phyloP scores from a whole-genome alignment of 37 sponge, comb jelly and placozoan species.

The Cliona cf. orientalis region DNA sequence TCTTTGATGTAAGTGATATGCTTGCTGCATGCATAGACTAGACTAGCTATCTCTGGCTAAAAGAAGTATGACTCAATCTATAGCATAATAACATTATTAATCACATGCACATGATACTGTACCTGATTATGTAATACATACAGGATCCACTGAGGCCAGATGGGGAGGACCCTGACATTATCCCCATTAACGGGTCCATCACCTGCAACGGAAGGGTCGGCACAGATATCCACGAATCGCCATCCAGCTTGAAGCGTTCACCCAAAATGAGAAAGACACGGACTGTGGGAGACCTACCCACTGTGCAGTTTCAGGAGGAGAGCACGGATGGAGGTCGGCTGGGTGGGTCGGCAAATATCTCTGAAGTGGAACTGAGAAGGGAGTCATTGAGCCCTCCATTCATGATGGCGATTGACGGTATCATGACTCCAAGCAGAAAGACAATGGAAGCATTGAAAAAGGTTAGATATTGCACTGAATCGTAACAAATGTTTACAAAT shows the following conservation, averaged over 20 bases:
- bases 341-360: too few species aligned
- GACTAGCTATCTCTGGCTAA: not conserved
- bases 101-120: too few species aligned
- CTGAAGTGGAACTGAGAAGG: not conserved
- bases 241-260: too few species aligned
- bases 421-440: slow-evolving; percentile 32
- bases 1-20: slow-evolving; percentile 7
- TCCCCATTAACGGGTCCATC: not conserved
- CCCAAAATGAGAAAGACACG: too few species aligned
- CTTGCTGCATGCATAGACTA: not conserved
- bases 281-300: too few species aligned
- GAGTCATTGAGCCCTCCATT: slow-evolving; percentile 4
- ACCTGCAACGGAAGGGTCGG: too few species aligned
- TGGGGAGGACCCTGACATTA: not conserved
- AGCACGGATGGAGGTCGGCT: too few species aligned
- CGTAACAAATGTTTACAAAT: not conserved
- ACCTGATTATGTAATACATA: not conserved
- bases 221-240: too few species aligned
- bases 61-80: too few species aligned
- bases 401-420: not conserved
- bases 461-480: slow-evolving; percentile 15
- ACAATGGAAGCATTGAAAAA: slow-evolving; percentile 46
- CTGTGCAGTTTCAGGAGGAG: too few species aligned
- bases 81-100: too few species aligned
- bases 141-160: not conserved